These are phyloP conservation scores for Lasaia peninsularis DNA, from an alignment of 1,140 invertebrate species.

Conservation along the genomic window DNA sequence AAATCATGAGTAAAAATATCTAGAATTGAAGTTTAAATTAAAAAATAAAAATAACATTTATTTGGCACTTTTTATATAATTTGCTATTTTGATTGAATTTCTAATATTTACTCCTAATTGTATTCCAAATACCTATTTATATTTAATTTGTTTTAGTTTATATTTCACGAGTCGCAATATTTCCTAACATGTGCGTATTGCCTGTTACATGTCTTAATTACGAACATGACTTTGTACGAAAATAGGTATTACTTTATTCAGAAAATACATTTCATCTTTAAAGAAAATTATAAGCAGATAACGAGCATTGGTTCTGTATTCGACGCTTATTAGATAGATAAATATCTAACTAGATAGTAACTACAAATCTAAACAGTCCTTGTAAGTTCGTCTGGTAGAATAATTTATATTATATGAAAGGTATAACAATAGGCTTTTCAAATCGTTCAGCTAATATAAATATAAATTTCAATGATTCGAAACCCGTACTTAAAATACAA, in stretches of 20 bases:
- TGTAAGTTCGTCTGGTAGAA: slow-evolving; percentile 36
- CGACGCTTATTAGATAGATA: slow-evolving; percentile 49
- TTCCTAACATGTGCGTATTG: slow-evolving; percentile 53
- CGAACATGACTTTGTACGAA: slow-evolving; percentile 65
- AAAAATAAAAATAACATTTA: neutral
- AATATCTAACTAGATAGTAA: slow-evolving; percentile 53
- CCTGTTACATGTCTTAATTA: slow-evolving; percentile 59
- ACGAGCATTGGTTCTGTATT: slow-evolving; percentile 61
- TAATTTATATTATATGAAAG: slow-evolving; percentile 47
- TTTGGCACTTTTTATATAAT: slow-evolving; percentile 1
- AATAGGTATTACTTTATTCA: slow-evolving; percentile 69
- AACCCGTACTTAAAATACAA: slow-evolving; percentile 57
- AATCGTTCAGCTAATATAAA: slow-evolving; percentile 48
- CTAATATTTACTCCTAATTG: neutral
- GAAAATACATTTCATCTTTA: slow-evolving; percentile 68
- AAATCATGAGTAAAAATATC: no score
- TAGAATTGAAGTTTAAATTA: neutral
- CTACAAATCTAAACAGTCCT: slow-evolving; percentile 64
- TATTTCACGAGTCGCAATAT: neutral
- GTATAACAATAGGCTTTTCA: slow-evolving; percentile 42
- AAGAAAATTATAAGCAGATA: slow-evolving; percentile 57
- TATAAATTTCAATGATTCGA: slow-evolving; percentile 67
- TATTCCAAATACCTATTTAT: neutral
- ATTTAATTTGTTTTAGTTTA: neutral
- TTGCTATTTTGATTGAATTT: neutral